Evolutionary conservation across 2,113 vertebrate genomes (phyloP).

Genomic region (Carassius carassius): DNA sequence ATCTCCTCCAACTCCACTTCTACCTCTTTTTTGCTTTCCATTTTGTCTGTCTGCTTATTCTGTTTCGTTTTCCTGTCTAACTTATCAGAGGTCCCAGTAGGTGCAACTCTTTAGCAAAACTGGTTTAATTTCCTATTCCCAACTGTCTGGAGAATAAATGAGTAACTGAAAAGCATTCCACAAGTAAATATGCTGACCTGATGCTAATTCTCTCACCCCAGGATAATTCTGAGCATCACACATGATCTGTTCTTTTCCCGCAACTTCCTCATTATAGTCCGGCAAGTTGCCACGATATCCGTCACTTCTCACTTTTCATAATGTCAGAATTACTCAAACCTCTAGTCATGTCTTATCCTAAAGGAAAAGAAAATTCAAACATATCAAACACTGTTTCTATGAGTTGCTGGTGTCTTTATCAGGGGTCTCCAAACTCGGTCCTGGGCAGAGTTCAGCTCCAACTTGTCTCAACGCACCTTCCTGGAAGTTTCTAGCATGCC

Average conservation of each 20-base stretch:
- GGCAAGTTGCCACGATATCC: not conserved
- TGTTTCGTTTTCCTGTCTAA: slow-evolving; percentile 43
- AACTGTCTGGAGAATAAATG: not conserved
- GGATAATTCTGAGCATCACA: slow-evolving; percentile 25
- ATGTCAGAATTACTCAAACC: not conserved
- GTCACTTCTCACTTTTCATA: slow-evolving; percentile 46
- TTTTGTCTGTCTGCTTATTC: slow-evolving; percentile 50
- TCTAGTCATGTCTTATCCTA: not conserved
- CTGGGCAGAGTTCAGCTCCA: too few relatives aligned
- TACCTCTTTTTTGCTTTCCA: slow-evolving; percentile 47
- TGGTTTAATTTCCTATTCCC: not conserved
- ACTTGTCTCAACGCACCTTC: too few relatives aligned
- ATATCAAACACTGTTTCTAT: not conserved
- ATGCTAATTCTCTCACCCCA: not conserved
- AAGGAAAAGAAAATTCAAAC: not conserved
- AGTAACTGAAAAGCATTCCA: not conserved
- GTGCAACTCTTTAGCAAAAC: slow-evolving; percentile 8
- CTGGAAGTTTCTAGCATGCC: too few relatives aligned
- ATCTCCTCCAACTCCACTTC: slow-evolving; percentile 61
- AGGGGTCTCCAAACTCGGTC: too few relatives aligned
- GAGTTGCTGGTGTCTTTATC: too few relatives aligned
- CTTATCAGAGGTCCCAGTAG: not conserved
- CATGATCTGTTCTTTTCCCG: not conserved
- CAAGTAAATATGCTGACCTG: not conserved
- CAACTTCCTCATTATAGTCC: slow-evolving; percentile 39